Percentiles rank a stretch among this genome's conserved stretches.
Evolutionary conservation across 2,888 invertebrate genomes (phyloP).

Genomic region (Ditylenchus weischeri): DNA sequence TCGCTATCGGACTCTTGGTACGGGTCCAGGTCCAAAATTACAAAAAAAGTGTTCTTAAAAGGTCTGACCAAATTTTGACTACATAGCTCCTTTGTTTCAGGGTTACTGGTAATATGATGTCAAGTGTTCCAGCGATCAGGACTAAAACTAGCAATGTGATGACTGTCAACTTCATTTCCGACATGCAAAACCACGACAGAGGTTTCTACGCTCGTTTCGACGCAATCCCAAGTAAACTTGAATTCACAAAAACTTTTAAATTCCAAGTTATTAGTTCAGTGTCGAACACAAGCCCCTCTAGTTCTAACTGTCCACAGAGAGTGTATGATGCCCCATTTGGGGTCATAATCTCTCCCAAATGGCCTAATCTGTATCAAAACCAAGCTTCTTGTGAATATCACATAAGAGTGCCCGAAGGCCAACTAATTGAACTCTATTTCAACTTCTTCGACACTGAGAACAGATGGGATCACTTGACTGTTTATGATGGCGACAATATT

Average conservation of each 20-base stretch:
- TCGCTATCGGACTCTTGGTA: too few species aligned
- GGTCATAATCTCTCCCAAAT: background rate
- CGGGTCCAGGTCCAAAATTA: too few species aligned
- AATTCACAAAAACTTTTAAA: background rate
- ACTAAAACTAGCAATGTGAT: background rate
- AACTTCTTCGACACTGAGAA: slow-evolving; percentile 1
- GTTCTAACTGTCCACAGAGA: background rate
- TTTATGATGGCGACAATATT: background rate
- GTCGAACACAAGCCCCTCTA: background rate
- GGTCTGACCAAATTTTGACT: too few species aligned
- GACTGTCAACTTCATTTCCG: background rate
- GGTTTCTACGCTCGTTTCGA: background rate
- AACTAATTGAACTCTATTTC: background rate
- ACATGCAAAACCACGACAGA: background rate
- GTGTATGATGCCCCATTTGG: background rate
- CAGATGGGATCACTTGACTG: background rate
- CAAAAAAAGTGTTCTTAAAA: too few species aligned
- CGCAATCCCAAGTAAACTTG: background rate
- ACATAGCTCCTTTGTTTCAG: too few species aligned
- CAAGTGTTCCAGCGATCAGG: background rate
- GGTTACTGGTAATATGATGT: too few species aligned
- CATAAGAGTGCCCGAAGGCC: background rate
- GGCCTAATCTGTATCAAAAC: background rate
- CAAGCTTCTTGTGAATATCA: background rate
- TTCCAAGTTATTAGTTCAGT: background rate